Conservation (phyloP, 1,140 invertebrate genomes). For the Mylabris phalerata region DNA sequence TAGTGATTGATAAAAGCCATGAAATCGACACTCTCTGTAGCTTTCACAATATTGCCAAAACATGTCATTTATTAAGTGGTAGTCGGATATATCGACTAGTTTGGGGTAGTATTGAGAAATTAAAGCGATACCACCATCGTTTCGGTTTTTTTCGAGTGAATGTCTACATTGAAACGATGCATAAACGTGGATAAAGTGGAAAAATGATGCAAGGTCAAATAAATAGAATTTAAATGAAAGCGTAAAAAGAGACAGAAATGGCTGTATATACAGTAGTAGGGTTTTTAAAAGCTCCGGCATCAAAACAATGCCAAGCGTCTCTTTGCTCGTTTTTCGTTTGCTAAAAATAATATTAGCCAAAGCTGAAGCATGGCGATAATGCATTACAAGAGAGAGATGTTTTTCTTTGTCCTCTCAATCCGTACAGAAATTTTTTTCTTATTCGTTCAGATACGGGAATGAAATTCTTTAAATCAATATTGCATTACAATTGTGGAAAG, state of each 20-base stretch:
- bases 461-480: slow-evolving; percentile 38
- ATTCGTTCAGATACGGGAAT: background rate
- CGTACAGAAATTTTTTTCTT: background rate
- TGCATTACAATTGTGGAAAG: slow-evolving; percentile 26
- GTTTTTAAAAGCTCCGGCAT: slow-evolving; percentile 31
- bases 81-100: slow-evolving; percentile 5
- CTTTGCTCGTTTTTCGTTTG: slow-evolving; percentile 29
- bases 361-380: slow-evolving; percentile 35
- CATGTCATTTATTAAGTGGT: slow-evolving; percentile 23
- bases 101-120: slow-evolving; percentile 12
- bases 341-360: slow-evolving; percentile 38
- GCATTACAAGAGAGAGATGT: slow-evolving; percentile 35
- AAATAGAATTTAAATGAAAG: background rate
- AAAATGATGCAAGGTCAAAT: background rate
- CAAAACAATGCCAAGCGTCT: slow-evolving; percentile 32
- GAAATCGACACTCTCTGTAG: slow-evolving; percentile 14
- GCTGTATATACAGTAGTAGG: background rate
- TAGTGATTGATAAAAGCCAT: slow-evolving; percentile 14
- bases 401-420: slow-evolving; percentile 21
- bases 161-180: background rate
- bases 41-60: slow-evolving; percentile 23
- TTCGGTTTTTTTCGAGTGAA: background rate
- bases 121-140: slow-evolving; percentile 10
- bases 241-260: background rate
- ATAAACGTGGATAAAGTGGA: background rate